Conservation (phyloP, 2,113 vertebrate genomes). For the Lucifuga dentata region DNA sequence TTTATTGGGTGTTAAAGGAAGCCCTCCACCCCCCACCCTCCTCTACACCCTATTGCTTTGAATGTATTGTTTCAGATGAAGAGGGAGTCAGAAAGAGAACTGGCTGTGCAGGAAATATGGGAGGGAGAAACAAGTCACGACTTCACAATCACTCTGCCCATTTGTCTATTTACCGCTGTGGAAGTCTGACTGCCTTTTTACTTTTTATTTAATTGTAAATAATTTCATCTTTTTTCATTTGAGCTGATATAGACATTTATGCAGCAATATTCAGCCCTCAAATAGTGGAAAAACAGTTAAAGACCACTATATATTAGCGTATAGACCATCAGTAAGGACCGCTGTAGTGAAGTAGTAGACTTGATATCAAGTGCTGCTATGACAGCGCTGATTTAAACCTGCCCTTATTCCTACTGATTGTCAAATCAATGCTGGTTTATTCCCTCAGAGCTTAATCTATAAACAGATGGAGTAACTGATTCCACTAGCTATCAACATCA, state of each 20-base stretch:
- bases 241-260: too few relatives aligned
- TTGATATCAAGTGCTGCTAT: conserved; percentile 19
- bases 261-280: too few relatives aligned
- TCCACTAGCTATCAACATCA: conserved; percentile 30
- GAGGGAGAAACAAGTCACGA: conserved; percentile 28
- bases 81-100: conserved; percentile 45
- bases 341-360: not conserved
- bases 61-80: conserved; percentile 57
- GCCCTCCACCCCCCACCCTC: conserved; percentile 40
- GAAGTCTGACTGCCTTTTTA: not conserved
- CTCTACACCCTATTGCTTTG: conserved; percentile 16
- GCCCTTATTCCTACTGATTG: conserved; percentile 34
- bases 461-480: conserved; percentile 47
- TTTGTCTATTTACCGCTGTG: not conserved
- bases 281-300: too few relatives aligned
- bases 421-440: conserved; percentile 52
- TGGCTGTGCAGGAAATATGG: conserved; percentile 43
- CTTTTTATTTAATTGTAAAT: not conserved
- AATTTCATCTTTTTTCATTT: not conserved
- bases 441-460: conserved; percentile 47
- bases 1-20: conserved; percentile 61
- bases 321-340: not conserved
- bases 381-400: conserved; percentile 34
- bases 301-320: not conserved
- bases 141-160: not conserved